A percentile compares a stretch with the other conserved stretches of the same genome.
phyloP scores from a whole-genome alignment of 2,797 vertebrate genomes.

The Sebastes kiyomatsui region DNA sequence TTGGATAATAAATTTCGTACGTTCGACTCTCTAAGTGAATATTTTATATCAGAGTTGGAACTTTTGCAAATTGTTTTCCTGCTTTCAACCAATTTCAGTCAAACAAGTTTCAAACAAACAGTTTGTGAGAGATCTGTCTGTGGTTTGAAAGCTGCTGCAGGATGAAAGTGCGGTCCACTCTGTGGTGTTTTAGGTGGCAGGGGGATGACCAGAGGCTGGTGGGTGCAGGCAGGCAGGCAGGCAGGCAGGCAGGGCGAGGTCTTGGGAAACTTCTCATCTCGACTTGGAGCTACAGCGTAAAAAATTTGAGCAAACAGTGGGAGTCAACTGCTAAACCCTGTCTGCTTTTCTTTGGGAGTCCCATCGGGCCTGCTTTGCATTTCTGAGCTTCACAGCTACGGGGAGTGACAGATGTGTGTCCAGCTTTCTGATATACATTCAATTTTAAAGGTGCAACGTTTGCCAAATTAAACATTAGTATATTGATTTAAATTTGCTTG shows the following conservation, averaged over 20 bases:
- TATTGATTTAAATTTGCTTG: not conserved
- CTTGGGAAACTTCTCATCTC: slow-evolving; percentile 93
- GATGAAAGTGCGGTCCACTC: not conserved
- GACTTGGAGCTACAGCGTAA: slow-evolving; percentile 82
- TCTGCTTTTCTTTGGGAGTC: slow-evolving; percentile 48
- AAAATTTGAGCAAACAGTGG: slow-evolving; percentile 84
- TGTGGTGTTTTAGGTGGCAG: not conserved
- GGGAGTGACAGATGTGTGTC: not conserved
- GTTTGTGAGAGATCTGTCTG: not conserved
- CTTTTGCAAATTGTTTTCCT: not conserved
- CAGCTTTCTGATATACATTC: not conserved
- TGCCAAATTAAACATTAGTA: not conserved
- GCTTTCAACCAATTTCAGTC: not conserved
- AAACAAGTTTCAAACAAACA: not conserved
- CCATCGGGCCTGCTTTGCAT: not conserved
- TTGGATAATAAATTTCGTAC: not conserved
- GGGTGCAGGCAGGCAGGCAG: not conserved
- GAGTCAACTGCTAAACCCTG: slow-evolving; percentile 80
- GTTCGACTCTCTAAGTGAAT: not conserved
- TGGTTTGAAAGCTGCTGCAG: not conserved
- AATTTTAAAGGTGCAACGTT: not conserved
- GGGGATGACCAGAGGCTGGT: not conserved
- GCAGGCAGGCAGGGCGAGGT: slow-evolving; percentile 34
- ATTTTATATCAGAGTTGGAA: not conserved
- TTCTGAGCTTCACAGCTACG: not conserved